Conservation (phyloP, 53 echinoderm and acorn worm species). For the Echinarachnius parma region DNA sequence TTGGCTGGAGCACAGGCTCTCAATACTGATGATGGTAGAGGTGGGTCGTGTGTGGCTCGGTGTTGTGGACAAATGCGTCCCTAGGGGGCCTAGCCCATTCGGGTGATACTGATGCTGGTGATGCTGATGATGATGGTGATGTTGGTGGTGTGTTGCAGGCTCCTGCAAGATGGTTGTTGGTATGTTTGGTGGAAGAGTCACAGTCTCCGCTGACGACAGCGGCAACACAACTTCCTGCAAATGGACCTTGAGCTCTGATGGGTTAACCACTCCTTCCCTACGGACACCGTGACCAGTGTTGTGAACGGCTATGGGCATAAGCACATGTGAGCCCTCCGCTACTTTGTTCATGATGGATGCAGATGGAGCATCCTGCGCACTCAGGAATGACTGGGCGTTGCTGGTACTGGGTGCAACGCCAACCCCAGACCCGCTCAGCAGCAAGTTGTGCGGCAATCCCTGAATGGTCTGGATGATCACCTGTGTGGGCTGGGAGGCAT, state of each 20-base stretch:
- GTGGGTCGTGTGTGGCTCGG: background rate
- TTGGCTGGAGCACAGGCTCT: constrained; percentile 13
- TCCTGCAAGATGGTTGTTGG: constrained; percentile 16
- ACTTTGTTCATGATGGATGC: too few species aligned
- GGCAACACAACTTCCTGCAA: constrained; percentile 31
- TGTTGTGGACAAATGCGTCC: background rate
- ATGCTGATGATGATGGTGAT: too few species aligned
- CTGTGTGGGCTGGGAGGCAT: constrained; percentile 48
- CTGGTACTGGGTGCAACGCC: constrained; percentile 8
- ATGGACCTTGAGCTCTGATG: constrained; percentile 29
- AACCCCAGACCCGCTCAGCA: constrained; percentile 25
- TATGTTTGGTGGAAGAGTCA: too few species aligned
- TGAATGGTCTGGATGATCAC: constrained; percentile 83
- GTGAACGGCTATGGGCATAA: constrained; percentile 49
- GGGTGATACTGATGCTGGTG: too few species aligned
- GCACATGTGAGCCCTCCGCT: constrained; percentile 33
- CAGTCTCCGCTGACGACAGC: constrained; percentile 3
- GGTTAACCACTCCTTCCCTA: background rate
- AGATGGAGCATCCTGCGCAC: background rate
- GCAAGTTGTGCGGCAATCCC: constrained; percentile 54
- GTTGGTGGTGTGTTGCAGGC: constrained; percentile 8
- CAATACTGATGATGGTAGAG: constrained; percentile 16
- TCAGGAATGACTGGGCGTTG: constrained; percentile 13
- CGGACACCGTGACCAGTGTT: background rate
- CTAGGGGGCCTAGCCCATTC: background rate